Percentiles rank a stretch among this genome's conserved stretches.
Conservation (phyloP, 2,797 vertebrate species). For the Gadopsis bispinosus region DNA sequence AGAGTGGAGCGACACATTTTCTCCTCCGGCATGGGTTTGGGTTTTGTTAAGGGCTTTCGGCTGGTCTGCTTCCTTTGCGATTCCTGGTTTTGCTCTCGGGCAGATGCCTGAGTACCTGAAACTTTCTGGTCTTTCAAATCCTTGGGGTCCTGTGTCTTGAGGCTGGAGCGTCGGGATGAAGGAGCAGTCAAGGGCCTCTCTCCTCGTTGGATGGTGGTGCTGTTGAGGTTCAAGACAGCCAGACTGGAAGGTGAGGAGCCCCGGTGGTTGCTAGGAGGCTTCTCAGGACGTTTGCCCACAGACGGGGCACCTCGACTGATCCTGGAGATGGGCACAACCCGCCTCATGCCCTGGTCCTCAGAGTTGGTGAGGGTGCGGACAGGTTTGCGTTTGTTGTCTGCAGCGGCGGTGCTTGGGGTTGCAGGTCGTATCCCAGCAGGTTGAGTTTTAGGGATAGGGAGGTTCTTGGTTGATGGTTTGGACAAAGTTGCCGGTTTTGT, state of each 20-base stretch:
- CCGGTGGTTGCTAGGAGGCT: constrained; percentile 51
- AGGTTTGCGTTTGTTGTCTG: constrained; percentile 37
- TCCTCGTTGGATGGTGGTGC: neutral
- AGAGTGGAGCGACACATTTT: constrained; percentile 87
- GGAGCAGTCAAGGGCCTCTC: constrained; percentile 74
- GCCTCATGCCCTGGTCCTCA: constrained; percentile 89
- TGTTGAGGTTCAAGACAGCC: neutral
- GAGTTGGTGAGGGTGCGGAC: constrained; percentile 86
- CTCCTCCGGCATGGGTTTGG: constrained; percentile 82
- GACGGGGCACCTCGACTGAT: constrained; percentile 59
- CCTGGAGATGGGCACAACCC: constrained; percentile 89
- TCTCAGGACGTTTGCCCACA: constrained; percentile 72
- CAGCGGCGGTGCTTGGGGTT: constrained; percentile 35
- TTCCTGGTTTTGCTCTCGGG: constrained; percentile 24
- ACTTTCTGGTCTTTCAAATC: constrained; percentile 58
- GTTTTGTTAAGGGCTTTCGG: constrained; percentile 82
- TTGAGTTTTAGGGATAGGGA: constrained; percentile 36
- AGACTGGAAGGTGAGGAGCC: constrained; percentile 45
- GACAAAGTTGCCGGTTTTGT: neutral
- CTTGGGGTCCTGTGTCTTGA: constrained; percentile 60
- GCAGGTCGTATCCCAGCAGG: neutral
- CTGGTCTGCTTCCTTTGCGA: constrained; percentile 56
- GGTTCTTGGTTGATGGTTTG: constrained; percentile 27
- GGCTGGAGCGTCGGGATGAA: constrained; percentile 74
- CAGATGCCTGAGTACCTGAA: neutral